Evolutionary conservation across 2,113 vertebrate species (phyloP), one percentile per base, ranked within the genome.

Genomic region (Myiagra hebetior): DNA sequence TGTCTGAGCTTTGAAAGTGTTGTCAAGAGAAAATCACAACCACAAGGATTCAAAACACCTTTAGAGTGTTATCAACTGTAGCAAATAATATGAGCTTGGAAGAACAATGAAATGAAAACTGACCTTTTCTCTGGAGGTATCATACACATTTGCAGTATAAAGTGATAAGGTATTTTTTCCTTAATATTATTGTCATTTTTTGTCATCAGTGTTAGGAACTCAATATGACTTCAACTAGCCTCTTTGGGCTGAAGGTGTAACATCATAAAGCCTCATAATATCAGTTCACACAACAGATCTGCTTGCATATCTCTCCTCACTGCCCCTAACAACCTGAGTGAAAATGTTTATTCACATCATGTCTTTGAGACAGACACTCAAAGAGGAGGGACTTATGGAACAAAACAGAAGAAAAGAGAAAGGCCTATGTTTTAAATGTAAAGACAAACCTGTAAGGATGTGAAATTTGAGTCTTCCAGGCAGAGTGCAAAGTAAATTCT

Each of bases 1-100:
- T 85, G 27, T 93, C 33, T 89, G 78, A 47, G n/a, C 52, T 94
- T 95, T 86, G 79, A 96, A 95, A 69, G 17, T 26, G 60, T 67
- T 89, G 95, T 95, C 77, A 95, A 94, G 37, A 96, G 65, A 92
- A 92, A 97, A 88, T 88, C 85, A 93, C 46, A 92, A 44, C 41
- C 60, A 82, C 14, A 31, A 56, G 41, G 49, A 85, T 88, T 94
- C 65, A 88, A 91, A 95, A 86, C 81, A 86, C 15, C 57, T 60
- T 95, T 84, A 89, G 52, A 85, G 17, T n/a, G n/a, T 75, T 94
- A 95, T 85, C 82, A 96, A 55, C 19, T 65, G 16, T n/a, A 63
- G 30, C 22, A 81, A 95, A 93, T 88, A 88, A 91, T 75, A 73
- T 16, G 20, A 96, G 20, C 44, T 88, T 68, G 68, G 88, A 94